Base-by-base conservation (phyloP, 2,797 vertebrate genomes). In the Cynodonichthys magdalenae region DNA sequence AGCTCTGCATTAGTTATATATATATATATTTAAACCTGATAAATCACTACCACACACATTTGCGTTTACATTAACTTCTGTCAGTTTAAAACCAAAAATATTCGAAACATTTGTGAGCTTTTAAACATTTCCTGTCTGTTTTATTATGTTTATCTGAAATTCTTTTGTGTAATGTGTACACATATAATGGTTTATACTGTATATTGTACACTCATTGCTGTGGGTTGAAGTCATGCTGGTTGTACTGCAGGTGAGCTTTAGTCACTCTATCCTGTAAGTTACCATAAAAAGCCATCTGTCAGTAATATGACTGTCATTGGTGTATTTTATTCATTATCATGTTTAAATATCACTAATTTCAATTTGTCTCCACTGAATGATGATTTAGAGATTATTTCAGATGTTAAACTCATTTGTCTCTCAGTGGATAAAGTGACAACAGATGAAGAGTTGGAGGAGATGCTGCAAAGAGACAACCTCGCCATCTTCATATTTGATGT, bases 401-500 rank as follows among this genome's bases (percentile, higher is more conserved):
- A n/a, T 46, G 1, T 9, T 34, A 46, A 24, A 11, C 0, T 56
- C 4, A 15, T 59, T 47, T 71, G 10, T 75, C 5, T 48, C 0
- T 57, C 77, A 98, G 96, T 95, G 77, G 94, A 95, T 42, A 94
- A 91, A 84, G 88, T 85, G 50, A 95, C 94, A 15, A 95, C 96
- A 0, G 93, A 95, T 3, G 94, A 95, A 2, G 95, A 96, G 72
- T 85, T 97, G 77, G 96, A 98, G 67, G 94, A 93, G 41, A 94
- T 97, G 93, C 78, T 98, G 63, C 94, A 93, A 60, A 90, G 88
- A 3, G 93, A 93, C 41, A 94, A 93, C 77, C 93, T 95, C 2
- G 66, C 93, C 15, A 90, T 98, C 71, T 98, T 98, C 82, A 94
- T 92, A 36, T 94, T 93, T 0, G 94, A 95, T 49, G 96, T 96